These are phyloP conservation scores for Vulpes vulpes DNA, from an alignment of 2,113 vertebrate genomes.

Conservation along the genomic window DNA sequence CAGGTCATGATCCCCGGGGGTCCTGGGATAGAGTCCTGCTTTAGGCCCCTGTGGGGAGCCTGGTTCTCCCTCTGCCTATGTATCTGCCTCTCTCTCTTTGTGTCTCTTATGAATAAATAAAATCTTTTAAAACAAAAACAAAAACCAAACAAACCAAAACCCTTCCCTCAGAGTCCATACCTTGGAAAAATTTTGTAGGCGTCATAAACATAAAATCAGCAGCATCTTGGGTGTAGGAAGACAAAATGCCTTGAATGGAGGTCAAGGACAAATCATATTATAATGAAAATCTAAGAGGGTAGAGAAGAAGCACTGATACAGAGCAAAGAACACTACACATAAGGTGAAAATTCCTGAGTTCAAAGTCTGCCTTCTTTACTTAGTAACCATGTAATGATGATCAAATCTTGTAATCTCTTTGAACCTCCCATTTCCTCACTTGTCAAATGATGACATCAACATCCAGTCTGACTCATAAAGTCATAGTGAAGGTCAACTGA, in stretches of 20 bases:
- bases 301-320: neutral
- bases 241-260: neutral
- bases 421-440: neutral
- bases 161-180: neutral
- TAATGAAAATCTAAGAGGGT: neutral
- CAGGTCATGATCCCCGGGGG: too few species aligned
- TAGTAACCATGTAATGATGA: neutral
- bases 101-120: too few species aligned
- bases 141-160: neutral
- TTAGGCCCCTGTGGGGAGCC: too few species aligned
- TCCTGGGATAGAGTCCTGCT: too few species aligned
- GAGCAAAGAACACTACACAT: neutral
- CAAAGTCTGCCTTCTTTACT: neutral
- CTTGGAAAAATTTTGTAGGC: neutral
- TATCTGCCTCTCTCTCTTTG: too few species aligned
- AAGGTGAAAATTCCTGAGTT: neutral
- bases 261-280: neutral
- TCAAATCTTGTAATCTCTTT: neutral
- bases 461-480: neutral
- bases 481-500: conserved; percentile 2
- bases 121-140: too few species aligned
- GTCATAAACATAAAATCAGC: neutral
- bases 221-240: neutral
- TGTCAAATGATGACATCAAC: neutral
- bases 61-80: too few species aligned